phyloP scores from a whole-genome alignment of 2,113 vertebrate species.

The Caranx melampygus region DNA sequence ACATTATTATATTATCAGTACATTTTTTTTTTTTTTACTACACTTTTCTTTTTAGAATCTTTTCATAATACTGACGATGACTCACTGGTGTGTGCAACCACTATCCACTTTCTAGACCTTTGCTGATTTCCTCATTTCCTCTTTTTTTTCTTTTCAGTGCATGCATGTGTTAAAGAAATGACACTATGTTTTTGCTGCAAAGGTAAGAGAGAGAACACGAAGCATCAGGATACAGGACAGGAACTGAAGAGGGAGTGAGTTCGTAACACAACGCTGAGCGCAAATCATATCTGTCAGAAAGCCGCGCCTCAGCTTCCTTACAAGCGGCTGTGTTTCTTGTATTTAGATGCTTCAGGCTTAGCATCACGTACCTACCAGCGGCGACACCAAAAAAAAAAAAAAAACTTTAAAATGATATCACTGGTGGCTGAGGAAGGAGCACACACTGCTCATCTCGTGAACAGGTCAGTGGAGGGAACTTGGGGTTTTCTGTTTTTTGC shows the following conservation, averaged over 20 bases:
- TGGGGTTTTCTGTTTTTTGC: not conserved
- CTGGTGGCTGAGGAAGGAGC: not conserved
- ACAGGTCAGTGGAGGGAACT: conserved; percentile 53
- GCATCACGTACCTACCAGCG: not conserved
- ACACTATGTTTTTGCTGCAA: not conserved
- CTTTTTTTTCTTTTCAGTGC: conserved; percentile 7
- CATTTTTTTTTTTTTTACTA: no score
- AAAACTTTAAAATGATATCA: not conserved
- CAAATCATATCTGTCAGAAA: not conserved
- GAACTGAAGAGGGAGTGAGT: not conserved
- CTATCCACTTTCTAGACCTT: not conserved
- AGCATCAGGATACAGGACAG: not conserved
- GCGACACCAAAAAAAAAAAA: not conserved
- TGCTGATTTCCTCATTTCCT: conserved; percentile 30
- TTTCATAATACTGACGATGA: not conserved
- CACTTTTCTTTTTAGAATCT: no score
- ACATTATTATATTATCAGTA: no score
- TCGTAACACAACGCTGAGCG: not conserved
- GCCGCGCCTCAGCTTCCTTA: conserved; percentile 24
- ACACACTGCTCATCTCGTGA: not conserved
- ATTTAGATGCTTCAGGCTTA: not conserved
- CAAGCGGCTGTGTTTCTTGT: not conserved
- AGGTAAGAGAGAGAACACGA: not conserved
- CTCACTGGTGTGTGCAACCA: not conserved
- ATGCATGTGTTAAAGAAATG: not conserved